Percentiles rank a stretch among this genome's conserved stretches.
Conservation (phyloP, 30 jellyfish, hydroid and myxozoan genomes). For the Clytia hemisphaerica region DNA sequence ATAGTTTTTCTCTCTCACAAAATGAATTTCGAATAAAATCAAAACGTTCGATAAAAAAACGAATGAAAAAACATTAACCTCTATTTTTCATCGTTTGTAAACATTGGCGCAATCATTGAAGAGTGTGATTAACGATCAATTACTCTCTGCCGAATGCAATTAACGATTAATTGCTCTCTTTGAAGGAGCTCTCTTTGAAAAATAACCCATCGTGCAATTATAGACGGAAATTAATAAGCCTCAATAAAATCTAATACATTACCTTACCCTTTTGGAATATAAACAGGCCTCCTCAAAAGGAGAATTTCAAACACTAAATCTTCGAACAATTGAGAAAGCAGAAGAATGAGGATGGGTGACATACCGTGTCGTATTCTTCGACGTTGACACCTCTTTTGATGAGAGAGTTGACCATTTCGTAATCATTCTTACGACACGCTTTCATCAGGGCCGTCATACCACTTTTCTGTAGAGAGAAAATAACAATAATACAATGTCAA, state of each 20-base stretch:
- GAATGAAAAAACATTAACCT: no score
- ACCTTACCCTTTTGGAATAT: not conserved
- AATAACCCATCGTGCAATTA: not conserved
- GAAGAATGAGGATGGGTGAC: not conserved
- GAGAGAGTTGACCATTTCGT: conserved; percentile 58
- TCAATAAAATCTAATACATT: no score
- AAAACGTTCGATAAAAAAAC: no score
- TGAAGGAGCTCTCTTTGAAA: no score
- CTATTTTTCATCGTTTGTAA: no score
- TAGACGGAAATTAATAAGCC: not conserved
- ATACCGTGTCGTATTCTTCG: conserved; percentile 77
- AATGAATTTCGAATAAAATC: no score
- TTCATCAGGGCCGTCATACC: conserved; percentile 91
- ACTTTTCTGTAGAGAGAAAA: conserved; percentile 41
- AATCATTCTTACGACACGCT: conserved; percentile 88
- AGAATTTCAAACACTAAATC: not conserved
- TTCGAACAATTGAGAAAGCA: not conserved
- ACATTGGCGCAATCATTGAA: no score
- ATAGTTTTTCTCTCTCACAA: no score
- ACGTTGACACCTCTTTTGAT: conserved; percentile 62
- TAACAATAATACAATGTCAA: no score
- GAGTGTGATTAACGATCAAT: no score
- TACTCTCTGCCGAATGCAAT: no score
- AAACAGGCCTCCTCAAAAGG: not conserved
- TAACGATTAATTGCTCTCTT: no score